Evolutionary conservation across 2,888 invertebrate species (phyloP).

Genomic region (Eupithecia tripunctaria): DNA sequence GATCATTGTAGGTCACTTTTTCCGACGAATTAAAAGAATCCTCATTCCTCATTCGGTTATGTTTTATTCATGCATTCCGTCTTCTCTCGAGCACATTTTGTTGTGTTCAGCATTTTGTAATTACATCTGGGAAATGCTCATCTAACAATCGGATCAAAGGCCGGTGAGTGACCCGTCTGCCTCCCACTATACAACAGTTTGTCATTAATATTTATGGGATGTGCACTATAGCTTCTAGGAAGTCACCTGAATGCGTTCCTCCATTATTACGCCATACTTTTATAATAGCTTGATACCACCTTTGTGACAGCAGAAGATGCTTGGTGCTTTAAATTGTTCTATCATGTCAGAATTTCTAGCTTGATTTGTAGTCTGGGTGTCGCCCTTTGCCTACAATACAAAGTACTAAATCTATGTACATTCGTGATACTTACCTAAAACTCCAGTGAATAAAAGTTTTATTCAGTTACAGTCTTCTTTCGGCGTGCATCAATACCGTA

Average conservation of each 20-base stretch:
- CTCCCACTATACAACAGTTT: constrained; percentile 69
- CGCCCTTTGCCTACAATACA: no score
- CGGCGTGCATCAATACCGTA: constrained; percentile 64
- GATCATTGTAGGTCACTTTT: constrained; percentile 51
- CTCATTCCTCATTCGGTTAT: constrained; percentile 47
- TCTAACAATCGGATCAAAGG: constrained; percentile 76
- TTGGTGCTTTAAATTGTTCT: constrained; percentile 46
- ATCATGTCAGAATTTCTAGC: constrained; percentile 17
- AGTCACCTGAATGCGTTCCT: constrained; percentile 68
- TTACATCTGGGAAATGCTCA: constrained; percentile 72
- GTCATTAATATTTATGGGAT: constrained; percentile 81
- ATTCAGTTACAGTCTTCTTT: constrained; percentile 54
- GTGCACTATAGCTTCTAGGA: constrained; percentile 73
- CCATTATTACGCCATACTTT: constrained; percentile 56
- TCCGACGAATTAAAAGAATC: constrained; percentile 43
- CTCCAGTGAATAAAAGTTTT: constrained; percentile 34
- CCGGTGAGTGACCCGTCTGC: constrained; percentile 71
- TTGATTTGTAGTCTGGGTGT: constrained; percentile 24
- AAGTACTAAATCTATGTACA: neutral
- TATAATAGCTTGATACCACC: constrained; percentile 37
- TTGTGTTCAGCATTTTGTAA: constrained; percentile 67
- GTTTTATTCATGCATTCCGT: constrained; percentile 64
- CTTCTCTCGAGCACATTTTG: constrained; percentile 52
- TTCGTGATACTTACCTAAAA: neutral
- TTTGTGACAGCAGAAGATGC: constrained; percentile 34